phyloP scores from a whole-genome alignment of 37 sponge, comb jelly and placozoan genomes.

The Theonella swinhoei region DNA sequence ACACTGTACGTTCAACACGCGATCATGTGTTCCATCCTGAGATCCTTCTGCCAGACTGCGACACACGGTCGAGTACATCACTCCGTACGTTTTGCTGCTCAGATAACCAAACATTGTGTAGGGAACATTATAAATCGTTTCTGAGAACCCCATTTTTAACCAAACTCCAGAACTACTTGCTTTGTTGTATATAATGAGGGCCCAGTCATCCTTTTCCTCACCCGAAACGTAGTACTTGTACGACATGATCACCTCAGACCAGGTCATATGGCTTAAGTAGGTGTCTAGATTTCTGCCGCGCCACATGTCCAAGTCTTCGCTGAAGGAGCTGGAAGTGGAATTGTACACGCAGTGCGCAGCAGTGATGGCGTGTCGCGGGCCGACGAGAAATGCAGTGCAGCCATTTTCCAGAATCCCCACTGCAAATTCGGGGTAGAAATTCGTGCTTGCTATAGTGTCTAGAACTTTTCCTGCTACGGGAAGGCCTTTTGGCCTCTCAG shows the following conservation, averaged over 20 bases:
- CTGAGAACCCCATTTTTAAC: conserved; percentile 21
- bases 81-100: not conserved
- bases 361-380: conserved; percentile 30
- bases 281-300: not conserved
- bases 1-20: not conserved
- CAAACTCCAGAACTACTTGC: conserved; percentile 11
- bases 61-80: conserved; percentile 10
- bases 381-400: conserved; percentile 38
- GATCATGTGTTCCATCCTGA: not conserved
- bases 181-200: not conserved
- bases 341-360: conserved; percentile 39
- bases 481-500: not conserved
- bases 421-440: conserved; percentile 34
- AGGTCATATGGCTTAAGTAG: not conserved
- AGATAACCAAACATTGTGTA: conserved; percentile 19
- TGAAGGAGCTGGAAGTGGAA: not conserved
- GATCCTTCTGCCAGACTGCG: not conserved
- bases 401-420: conserved; percentile 40
- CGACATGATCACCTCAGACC: not conserved
- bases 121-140: not conserved
- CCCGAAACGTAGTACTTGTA: not conserved
- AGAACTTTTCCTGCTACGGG: not conserved
- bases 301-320: conserved; percentile 5
- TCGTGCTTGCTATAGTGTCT: not conserved
- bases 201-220: conserved; percentile 3